phyloP scores from a whole-genome alignment of 2,797 vertebrate genomes.

The Siniperca obscura region DNA sequence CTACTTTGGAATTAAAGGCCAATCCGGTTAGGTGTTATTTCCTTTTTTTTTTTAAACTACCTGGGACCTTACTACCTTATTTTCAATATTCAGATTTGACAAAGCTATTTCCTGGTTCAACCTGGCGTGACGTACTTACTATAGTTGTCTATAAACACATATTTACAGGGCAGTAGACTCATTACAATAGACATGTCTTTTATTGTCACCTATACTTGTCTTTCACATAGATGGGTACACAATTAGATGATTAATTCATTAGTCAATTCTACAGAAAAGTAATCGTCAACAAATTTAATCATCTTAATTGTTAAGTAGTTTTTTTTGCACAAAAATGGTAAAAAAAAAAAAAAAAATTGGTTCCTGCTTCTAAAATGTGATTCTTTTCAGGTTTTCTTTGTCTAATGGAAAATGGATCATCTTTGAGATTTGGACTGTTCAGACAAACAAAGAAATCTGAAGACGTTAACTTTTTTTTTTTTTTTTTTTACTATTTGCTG shows the following conservation, averaged over 20 bases:
- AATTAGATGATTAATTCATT: not conserved
- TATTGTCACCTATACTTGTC: not conserved
- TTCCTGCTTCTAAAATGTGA: not conserved
- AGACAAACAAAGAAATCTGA: not conserved
- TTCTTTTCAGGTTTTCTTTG: not conserved
- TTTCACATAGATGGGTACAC: not conserved
- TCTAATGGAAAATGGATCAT: not conserved
- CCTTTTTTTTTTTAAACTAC: not conserved
- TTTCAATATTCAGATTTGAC: not conserved
- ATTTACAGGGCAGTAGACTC: not conserved
- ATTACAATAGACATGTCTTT: not conserved
- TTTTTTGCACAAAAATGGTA: not conserved
- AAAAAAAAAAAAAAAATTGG: too few relatives aligned
- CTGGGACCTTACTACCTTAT: not conserved
- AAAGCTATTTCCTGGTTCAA: constrained; percentile 5
- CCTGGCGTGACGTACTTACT: not conserved
- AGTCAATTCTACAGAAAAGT: too few relatives aligned
- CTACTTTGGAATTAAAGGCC: constrained; percentile 35
- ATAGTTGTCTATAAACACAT: not conserved
- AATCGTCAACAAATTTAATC: not conserved
- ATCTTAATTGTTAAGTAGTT: not conserved
- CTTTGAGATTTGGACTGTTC: not conserved
- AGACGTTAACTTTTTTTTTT: not conserved
- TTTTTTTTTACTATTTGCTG: not conserved
- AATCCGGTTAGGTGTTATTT: constrained; percentile 25